Base-by-base conservation (phyloP, 37 sponge, comb jelly and placozoan species). In the Aphrocallistes beatrix region DNA sequence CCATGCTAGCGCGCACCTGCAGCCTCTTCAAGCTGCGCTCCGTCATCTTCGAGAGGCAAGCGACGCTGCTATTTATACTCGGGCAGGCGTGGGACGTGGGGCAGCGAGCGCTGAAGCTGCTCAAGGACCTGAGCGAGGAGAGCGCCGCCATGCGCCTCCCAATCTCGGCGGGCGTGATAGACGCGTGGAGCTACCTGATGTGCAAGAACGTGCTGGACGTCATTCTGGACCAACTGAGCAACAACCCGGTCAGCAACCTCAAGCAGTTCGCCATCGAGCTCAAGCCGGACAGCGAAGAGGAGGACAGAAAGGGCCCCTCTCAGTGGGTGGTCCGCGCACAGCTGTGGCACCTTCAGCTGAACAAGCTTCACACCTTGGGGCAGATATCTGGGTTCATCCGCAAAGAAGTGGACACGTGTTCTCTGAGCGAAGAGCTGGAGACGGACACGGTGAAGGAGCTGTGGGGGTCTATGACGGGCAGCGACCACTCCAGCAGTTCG, bases 161-260 rank as follows among this genome's bases (percentile, higher is more conserved):
- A 13, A 3, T 60, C 3, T 30, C 75, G 21, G 34, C 21, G 32
- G 75, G 75, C 3, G 8, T 30, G 1, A 19, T 60, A 32, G 75
- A 60, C 75, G 75, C 75, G 32, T 60, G 75, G 75, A 60, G 75
- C 34, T 60, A 60, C 21, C 34, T 60, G 3, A 60, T 60, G 75
- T 60, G 75, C n/a, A 60, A 60, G 34, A 60, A 60, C 75, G 75
- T 60, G 75, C n/a, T 60, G 75, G 75, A 60, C 34, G 75, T 60
- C n/a, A 60, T 60, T 32, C 75, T 60, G n/a, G 75, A 60, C 34
- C 75, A 60, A 30, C 75, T 60, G 28, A 60, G 75, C 21, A 60
- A 60, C 75, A 60, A 60, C 34, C 75, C 75, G 8, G 32, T 60
- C 1, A 60, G n/a, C 34, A 19, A 19, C 3, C 75, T 60, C 21